phyloP scores from a whole-genome alignment of 2,888 invertebrate species.

The Andrena praecox region DNA sequence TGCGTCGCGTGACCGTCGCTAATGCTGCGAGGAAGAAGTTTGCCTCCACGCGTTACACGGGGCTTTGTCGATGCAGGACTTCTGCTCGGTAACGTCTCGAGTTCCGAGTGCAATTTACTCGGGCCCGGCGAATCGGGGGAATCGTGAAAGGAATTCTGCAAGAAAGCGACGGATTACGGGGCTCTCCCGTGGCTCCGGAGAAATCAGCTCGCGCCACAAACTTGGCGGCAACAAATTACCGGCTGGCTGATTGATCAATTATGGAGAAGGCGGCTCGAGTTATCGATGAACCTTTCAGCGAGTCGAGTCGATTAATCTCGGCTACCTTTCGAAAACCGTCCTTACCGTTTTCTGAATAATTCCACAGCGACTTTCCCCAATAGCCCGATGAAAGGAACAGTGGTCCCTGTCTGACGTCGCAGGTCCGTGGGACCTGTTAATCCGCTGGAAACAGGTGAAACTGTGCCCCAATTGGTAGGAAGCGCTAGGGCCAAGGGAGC shows the following conservation, averaged over 20 bases:
- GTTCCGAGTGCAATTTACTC: background rate
- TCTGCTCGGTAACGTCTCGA: background rate
- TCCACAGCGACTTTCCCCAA: too few relatives aligned
- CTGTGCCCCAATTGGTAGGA: constrained; percentile 14
- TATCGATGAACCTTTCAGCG: constrained; percentile 14
- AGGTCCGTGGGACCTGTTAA: constrained; percentile 45
- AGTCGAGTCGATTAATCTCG: background rate
- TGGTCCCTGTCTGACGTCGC: background rate
- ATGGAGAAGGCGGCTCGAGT: background rate
- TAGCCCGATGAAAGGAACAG: too few relatives aligned
- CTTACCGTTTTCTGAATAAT: too few relatives aligned
- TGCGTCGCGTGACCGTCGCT: constrained; percentile 40
- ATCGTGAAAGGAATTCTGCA: background rate
- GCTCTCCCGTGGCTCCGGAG: background rate
- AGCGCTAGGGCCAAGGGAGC: constrained; percentile 20
- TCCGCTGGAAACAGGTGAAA: constrained; percentile 51
- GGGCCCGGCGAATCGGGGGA: background rate
- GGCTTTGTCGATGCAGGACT: background rate
- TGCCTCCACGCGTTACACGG: background rate
- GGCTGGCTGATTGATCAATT: constrained; percentile 18
- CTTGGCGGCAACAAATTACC: constrained; percentile 9
- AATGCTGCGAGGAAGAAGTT: constrained; percentile 15
- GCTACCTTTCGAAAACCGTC: constrained; percentile 1
- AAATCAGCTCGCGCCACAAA: constrained; percentile 3
- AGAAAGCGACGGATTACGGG: background rate